Evolutionary conservation across 1,140 invertebrate genomes (phyloP), one percentile per base, ranked within the genome.

Genomic region (Scaptomyza graminum): DNA sequence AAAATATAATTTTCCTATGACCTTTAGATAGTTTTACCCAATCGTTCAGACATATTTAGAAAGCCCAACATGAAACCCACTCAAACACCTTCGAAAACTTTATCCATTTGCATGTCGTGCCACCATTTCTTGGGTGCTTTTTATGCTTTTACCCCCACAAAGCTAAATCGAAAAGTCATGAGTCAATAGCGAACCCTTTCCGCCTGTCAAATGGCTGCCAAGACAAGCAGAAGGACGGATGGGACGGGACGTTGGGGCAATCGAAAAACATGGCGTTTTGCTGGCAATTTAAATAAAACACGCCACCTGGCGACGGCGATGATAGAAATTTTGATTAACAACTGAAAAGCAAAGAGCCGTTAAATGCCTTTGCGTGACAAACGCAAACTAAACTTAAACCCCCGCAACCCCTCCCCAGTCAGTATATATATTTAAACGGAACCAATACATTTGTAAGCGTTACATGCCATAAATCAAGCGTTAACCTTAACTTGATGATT

Each of bases 401-500:
- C n/a, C 22, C 55, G 18, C 12, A n/a, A n/a, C 43, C 49, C 39
- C 44, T 16, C 13, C 34, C 18, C 31, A 13, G 51, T 39, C 18
- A 22, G 12, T 51, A 16, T n/a, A 15, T 5, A 43, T 34, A 56
- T 83, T 79, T 88, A 59, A 87, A 83, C 83, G 83, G 83, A 87
- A 87, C 83, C 84, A 87, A 87, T 87, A 87, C 83, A 87, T 79
- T 84, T 85, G 66, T 80, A 34, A 64, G 79, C 65, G 55, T 54
- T 74, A 69, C 56, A 77, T 72, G 74, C 79, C 68, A 87, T 87
- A 87, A 87, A 87, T 88, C 83, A 87, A 83, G 77, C 79, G 65
- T 60, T 79, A 82, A 82, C 61, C 72, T 76, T 88, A 76, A 78
- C 71, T 88, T 83, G 83, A 87, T 87, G 83, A 87, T 87, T 88